Percentiles rank a stretch among this genome's conserved stretches.
Conservation (phyloP, 1,140 invertebrate genomes). For the Apocrypta bakeri region DNA sequence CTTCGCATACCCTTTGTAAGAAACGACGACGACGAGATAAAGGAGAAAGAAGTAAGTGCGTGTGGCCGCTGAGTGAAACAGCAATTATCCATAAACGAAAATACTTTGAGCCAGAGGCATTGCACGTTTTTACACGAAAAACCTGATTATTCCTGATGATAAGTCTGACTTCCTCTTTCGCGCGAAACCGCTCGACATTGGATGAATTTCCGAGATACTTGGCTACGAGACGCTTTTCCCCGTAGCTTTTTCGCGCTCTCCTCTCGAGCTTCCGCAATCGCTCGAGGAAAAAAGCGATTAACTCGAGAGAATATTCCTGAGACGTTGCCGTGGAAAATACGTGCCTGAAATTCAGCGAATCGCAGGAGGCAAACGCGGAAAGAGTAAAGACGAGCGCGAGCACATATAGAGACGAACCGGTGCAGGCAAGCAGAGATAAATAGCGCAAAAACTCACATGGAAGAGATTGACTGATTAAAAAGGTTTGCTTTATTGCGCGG, state of each 20-base stretch:
- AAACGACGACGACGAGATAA: no score
- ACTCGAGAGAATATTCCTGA: conserved; percentile 43
- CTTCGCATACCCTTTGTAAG: no score
- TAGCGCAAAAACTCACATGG: not conserved
- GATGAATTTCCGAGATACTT: conserved; percentile 14
- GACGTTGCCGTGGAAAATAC: conserved; percentile 44
- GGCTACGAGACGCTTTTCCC: not conserved
- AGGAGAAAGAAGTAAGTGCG: no score
- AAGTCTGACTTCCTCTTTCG: conserved; percentile 6
- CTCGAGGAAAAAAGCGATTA: conserved; percentile 41
- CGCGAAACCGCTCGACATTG: not conserved
- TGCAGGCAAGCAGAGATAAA: not conserved
- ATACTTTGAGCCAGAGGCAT: no score
- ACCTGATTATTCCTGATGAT: not conserved
- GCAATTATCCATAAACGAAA: no score
- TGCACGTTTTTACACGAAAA: no score
- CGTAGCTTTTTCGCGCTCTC: not conserved
- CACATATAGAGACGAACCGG: not conserved
- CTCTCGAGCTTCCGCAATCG: conserved; percentile 6
- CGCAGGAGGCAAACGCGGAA: not conserved
- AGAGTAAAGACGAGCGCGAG: not conserved
- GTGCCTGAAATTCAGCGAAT: conserved; percentile 46
- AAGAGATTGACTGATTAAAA: conserved; percentile 7
- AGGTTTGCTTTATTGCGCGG: not conserved
- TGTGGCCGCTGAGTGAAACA: no score